Conservation (phyloP, 2,888 invertebrate genomes). For the Matsumyia berberina region DNA sequence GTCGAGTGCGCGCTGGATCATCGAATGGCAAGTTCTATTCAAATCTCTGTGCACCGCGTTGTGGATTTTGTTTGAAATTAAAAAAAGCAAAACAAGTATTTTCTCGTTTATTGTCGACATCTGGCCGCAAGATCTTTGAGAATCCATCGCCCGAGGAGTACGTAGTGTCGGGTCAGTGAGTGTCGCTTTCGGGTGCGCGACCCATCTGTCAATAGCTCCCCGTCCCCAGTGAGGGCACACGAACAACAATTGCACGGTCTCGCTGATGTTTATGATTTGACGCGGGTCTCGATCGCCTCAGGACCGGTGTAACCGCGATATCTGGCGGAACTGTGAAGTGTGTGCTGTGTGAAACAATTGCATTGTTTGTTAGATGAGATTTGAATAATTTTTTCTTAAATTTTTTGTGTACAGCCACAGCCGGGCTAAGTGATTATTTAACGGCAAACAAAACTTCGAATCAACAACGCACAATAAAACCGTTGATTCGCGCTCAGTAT, state of each 20-base stretch:
- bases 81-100: neutral
- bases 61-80: neutral
- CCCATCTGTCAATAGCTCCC: slow-evolving; percentile 48
- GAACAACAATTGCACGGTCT: slow-evolving; percentile 6
- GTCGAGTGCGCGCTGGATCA: slow-evolving; percentile 48
- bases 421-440: slow-evolving; percentile 30
- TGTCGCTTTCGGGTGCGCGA: slow-evolving; percentile 44
- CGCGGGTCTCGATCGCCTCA: neutral
- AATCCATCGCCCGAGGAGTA: slow-evolving; percentile 10
- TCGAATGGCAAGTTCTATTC: slow-evolving; percentile 21
- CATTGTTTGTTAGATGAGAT: slow-evolving; percentile 15
- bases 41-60: slow-evolving; percentile 24
- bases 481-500: slow-evolving; percentile 37
- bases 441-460: slow-evolving; percentile 43
- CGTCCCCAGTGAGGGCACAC: neutral
- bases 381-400: slow-evolving; percentile 3
- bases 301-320: slow-evolving; percentile 7
- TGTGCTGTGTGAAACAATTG: slow-evolving; percentile 23
- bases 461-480: slow-evolving; percentile 52
- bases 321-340: slow-evolving; percentile 4
- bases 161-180: slow-evolving; percentile 8
- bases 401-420: neutral
- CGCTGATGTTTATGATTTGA: slow-evolving; percentile 7
- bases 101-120: slow-evolving; percentile 25
- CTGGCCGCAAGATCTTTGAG: slow-evolving; percentile 11